Evolutionary conservation across 2,797 vertebrate genomes (phyloP).

Genomic region (Callimico goeldii): DNA sequence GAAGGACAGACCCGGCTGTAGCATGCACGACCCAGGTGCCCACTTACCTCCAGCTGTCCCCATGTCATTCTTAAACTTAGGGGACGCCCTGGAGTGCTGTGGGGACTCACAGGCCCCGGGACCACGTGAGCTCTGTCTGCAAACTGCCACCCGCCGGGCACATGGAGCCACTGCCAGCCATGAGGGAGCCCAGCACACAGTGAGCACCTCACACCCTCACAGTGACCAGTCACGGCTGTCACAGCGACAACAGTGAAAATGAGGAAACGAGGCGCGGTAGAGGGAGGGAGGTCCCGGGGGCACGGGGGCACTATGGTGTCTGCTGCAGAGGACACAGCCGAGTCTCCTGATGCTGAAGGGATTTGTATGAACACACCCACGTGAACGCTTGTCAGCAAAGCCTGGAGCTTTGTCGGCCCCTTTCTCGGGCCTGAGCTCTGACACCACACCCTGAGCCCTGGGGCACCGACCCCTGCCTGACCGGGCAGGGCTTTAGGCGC

Average conservation of each 20-base stretch:
- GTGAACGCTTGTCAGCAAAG: background rate
- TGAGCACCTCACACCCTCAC: no score
- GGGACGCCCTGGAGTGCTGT: fast-evolving
- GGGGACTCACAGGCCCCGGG: fast-evolving
- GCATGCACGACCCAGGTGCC: fast-evolving
- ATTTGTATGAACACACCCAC: no score
- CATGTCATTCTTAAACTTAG: fast-evolving
- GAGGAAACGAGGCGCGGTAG: background rate
- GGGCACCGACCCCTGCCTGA: background rate
- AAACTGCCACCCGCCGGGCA: fast-evolving
- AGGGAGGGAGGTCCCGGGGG: background rate
- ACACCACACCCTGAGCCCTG: fast-evolving
- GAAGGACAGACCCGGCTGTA: background rate
- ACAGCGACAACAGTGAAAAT: no score
- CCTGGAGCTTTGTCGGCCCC: background rate
- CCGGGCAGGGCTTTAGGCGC: background rate
- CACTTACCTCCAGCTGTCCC: background rate
- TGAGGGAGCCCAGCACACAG: background rate
- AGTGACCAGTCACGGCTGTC: fast-evolving
- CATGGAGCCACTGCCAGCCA: fast-evolving
- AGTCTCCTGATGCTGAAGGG: background rate
- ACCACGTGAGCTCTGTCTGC: background rate
- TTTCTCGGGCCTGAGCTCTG: background rate
- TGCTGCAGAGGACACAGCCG: fast-evolving
- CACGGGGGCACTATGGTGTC: fast-evolving